Evolutionary conservation across 2,797 vertebrate species (phyloP).

Genomic region (Clarias fuscus): DNA sequence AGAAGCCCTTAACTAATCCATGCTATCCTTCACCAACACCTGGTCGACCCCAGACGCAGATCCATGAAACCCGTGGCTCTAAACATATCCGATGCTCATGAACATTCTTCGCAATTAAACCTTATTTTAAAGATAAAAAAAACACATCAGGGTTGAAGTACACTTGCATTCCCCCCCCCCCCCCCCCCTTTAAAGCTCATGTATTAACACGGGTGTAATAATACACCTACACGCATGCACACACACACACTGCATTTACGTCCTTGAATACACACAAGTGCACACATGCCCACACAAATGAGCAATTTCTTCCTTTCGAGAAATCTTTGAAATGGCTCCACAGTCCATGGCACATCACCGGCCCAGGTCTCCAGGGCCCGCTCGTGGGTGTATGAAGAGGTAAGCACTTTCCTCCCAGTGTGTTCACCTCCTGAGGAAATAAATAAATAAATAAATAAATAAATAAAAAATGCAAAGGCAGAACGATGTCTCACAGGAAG

Average conservation of each 20-base stretch:
- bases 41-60: neutral
- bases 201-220: neutral
- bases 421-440: neutral
- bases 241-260: neutral
- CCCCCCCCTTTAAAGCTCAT: neutral
- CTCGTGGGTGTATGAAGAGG: neutral
- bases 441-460: neutral
- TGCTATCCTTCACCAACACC: neutral
- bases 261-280: neutral
- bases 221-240: neutral
- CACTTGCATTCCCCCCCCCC: neutral
- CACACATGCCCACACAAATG: constrained; percentile 8
- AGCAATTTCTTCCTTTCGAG: neutral
- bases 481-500: neutral
- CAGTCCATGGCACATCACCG: neutral
- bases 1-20: neutral
- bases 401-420: neutral
- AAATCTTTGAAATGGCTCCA: neutral
- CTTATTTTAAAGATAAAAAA: neutral
- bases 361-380: neutral
- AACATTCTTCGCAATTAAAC: neutral
- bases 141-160: neutral
- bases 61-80: neutral
- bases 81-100: neutral
- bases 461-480: neutral